Evolutionary conservation across 2,888 invertebrate genomes (phyloP), one percentile per base, ranked within the genome.

Genomic region (Sinhomidia bicolor): DNA sequence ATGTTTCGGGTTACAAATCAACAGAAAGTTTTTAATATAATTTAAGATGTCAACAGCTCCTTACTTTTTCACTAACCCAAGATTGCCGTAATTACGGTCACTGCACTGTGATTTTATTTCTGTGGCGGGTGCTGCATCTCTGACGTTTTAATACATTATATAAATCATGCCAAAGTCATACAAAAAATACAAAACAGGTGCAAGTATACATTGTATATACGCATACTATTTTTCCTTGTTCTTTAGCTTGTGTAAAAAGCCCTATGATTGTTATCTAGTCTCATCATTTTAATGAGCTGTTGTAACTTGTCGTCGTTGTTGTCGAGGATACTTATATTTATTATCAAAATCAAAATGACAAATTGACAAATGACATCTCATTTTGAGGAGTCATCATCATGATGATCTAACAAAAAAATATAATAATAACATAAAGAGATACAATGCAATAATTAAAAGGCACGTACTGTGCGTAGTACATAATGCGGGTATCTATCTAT

Each of bases 281-380:
- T 26, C 60, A 7, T 26, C 60, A 12, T 68, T 68, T 68, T 68
- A 68, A 32, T 68, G 65, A 68, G 36, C 65, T 36, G n/a, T 3
- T 14, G 10, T 9, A 1, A 57, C 17, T 2, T 29, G 3, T 62
- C 62, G 29, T 29, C 29, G 26, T 62, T 62, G 26, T 62, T 62
- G 62, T 36, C 1, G 12, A 68, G 65, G 1, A 9, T n/a, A 68
- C 65, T 36, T 17, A 12, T 17, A n/a, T 17, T 26, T 26, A 62
- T 62, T 62, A 29, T 62, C n/a, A 29, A 29, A 29, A 60, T 32
- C 3, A 51, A 76, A 76, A 78, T 54, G 76, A 78, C 76, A 78
- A 78, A 78, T 78, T 78, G 76, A 78, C 76, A 78, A 78, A 78
- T 54, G 76, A 78, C 76, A 78, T 54, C 76, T 78, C 54, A 54